A percentile compares a stretch with the other conserved stretches of the same genome.
phyloP scores from a whole-genome alignment of 2,113 vertebrate species.

The Ascaphus truei region DNA sequence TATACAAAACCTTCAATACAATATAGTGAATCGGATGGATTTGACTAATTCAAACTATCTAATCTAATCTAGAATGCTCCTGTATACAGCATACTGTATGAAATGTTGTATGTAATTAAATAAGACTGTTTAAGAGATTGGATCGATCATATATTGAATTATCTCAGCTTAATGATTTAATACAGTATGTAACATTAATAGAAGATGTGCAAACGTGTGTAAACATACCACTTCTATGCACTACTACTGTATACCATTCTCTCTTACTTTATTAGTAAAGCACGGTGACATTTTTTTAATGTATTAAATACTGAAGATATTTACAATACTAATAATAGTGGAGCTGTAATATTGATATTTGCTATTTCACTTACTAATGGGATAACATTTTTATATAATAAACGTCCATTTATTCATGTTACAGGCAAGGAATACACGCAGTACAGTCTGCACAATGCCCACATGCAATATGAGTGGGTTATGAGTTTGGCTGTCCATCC shows the following conservation, averaged over 20 bases:
- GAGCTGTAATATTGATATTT: not conserved
- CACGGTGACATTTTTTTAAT: too few relatives aligned
- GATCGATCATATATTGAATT: too few relatives aligned
- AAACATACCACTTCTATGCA: too few relatives aligned
- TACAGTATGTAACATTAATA: too few relatives aligned
- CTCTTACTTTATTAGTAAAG: too few relatives aligned
- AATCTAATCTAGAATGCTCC: not conserved
- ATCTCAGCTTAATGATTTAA: too few relatives aligned
- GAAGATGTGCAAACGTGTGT: too few relatives aligned
- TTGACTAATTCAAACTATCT: not conserved
- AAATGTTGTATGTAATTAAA: not conserved
- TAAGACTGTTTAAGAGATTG: not conserved
- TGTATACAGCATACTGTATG: too few relatives aligned
- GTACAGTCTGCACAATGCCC: slow-evolving; percentile 71
- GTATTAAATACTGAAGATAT: not conserved
- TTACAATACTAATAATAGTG: not conserved
- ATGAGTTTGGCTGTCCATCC: slow-evolving; percentile 60
- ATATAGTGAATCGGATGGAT: not conserved
- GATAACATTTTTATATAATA: not conserved
- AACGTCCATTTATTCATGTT: not conserved
- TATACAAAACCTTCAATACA: not conserved
- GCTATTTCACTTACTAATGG: not conserved
- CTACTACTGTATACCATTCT: too few relatives aligned
- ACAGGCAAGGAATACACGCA: slow-evolving; percentile 63
- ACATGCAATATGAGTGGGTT: slow-evolving; percentile 64